Conservation (phyloP, 2,888 invertebrate genomes). For the Cosmia pyralina region DNA sequence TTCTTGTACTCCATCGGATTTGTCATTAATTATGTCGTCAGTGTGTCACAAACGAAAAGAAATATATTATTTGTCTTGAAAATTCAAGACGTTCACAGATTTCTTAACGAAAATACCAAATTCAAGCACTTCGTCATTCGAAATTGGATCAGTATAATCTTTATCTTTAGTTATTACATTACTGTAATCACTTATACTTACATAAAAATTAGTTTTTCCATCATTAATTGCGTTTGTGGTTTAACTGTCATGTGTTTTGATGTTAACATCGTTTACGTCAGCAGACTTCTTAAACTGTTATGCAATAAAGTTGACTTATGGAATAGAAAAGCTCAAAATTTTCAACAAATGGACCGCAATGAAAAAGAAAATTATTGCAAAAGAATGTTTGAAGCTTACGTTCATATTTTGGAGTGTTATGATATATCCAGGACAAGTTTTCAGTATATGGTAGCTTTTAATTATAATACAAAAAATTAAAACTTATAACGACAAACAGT, state of each 20-base stretch:
- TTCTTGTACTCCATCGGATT: slow-evolving; percentile 17
- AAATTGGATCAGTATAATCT: slow-evolving; percentile 23
- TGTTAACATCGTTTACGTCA: slow-evolving; percentile 13
- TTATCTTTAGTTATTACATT: not conserved
- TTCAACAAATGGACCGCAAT: not conserved
- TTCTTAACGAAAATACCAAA: not conserved
- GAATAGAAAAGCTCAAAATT: slow-evolving; percentile 12
- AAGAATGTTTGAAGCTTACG: slow-evolving; percentile 29
- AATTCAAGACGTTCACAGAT: slow-evolving; percentile 27
- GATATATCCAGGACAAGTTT: not conserved
- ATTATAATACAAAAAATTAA: not conserved
- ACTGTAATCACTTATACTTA: not conserved
- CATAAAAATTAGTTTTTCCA: not conserved
- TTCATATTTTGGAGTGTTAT: slow-evolving; percentile 28
- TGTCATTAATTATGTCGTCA: slow-evolving; percentile 5
- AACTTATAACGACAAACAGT: not conserved
- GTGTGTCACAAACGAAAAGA: slow-evolving; percentile 6
- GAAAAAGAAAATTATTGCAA: not conserved
- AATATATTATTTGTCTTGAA: slow-evolving; percentile 19
- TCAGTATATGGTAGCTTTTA: slow-evolving; percentile 9
- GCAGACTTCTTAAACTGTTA: slow-evolving; percentile 21
- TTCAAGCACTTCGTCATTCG: not conserved
- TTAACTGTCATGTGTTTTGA: slow-evolving; percentile 12
- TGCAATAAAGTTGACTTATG: slow-evolving; percentile 38
- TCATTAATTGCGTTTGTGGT: not conserved